Base-by-base conservation (phyloP, 2,113 vertebrate species). In the Uria aalge region DNA sequence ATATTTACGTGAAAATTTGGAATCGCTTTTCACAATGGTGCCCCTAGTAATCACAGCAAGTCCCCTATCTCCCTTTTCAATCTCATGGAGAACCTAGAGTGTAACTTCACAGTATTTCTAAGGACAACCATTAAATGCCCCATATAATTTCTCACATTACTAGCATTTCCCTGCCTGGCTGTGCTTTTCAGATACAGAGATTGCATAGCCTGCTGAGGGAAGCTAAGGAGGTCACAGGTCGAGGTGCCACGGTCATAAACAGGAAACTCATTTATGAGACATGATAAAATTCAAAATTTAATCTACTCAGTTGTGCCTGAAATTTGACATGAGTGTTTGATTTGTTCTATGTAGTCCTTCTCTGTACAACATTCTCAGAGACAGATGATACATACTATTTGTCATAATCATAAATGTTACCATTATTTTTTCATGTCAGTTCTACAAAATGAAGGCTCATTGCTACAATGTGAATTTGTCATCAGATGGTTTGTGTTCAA, bases 401-500 rank as follows among this genome's bases (percentile, higher is more conserved):
- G 85, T 90, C 88, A 85, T 67, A 69, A 85, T 66, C 60, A 71
- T 90, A 88, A 84, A 80, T 84, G 72, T 92, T 95, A 13, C 62
- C 29, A 47, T 68, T 90, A 36, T 74, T 93, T 92, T 94, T 92
- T 82, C 63, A 23, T 71, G 63, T 78, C 86, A 74, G 21, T 89
- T 94, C 60, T 96, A 43, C 40, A 82, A 88, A 75, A 47, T 67
- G 67, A 93, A 86, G 40, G 55, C 64, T 96, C 19, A 43, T 92
- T 80, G 45, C 92, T 94, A 30, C 63, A 68, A 56, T 57, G 75
- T 75, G 45, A 94, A 60, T 79, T 86, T 95, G 22, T 85, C 85
- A 76, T 94, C 67, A 76, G 55, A 85, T 71, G 36, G 85, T 96
- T 84, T 83, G 26, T 85, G 34, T 91, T 96, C 64, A 47, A 69